A percentile compares a stretch with the other conserved stretches of the same genome.
Conservation (phyloP, 2,797 vertebrate species). For the Channa striata region DNA sequence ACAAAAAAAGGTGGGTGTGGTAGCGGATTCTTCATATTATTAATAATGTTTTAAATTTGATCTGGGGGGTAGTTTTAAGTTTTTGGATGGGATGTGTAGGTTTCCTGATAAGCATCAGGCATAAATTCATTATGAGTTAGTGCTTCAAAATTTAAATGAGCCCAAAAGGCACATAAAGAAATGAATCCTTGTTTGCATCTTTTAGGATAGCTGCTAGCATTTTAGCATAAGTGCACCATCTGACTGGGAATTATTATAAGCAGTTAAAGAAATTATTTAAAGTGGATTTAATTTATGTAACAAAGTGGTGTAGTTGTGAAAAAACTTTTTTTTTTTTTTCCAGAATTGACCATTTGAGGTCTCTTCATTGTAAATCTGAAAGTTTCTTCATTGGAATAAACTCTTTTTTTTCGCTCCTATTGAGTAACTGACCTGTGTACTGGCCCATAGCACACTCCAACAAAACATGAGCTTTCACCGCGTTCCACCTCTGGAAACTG, state of each 20-base stretch:
- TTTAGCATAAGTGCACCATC: background rate
- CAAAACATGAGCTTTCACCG: background rate
- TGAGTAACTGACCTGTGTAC: background rate
- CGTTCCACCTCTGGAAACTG: background rate
- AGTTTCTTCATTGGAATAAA: background rate
- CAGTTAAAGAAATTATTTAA: background rate
- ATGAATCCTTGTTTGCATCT: too few relatives aligned
- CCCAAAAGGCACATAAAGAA: too few relatives aligned
- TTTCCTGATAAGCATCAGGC: background rate
- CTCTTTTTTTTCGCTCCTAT: background rate
- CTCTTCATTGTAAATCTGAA: background rate
- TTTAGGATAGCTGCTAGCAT: constrained; percentile 4
- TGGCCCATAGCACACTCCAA: background rate
- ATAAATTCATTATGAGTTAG: constrained; percentile 18
- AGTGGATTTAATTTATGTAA: constrained; percentile 8
- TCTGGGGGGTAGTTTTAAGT: too few relatives aligned
- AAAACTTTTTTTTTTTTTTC: background rate
- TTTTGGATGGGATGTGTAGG: too few relatives aligned
- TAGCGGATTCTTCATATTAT: background rate
- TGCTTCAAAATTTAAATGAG: too few relatives aligned
- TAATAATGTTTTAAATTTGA: constrained; percentile 25
- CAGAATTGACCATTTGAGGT: too few relatives aligned
- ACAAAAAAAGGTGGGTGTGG: constrained; percentile 76
- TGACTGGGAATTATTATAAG: background rate
- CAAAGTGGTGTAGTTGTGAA: background rate